Conservation (phyloP, 2,113 vertebrate species). For the Salminus brasiliensis region DNA sequence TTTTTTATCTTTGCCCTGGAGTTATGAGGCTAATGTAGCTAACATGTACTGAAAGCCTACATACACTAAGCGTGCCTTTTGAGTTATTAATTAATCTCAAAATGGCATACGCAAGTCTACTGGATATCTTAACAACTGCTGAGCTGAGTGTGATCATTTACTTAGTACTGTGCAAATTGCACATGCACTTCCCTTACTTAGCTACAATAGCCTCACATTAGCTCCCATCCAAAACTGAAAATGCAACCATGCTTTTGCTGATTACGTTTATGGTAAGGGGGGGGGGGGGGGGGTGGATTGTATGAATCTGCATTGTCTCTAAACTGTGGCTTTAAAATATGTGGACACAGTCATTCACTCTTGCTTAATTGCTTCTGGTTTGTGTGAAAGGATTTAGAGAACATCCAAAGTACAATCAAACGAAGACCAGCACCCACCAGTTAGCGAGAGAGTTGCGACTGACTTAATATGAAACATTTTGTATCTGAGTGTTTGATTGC, state of each 20-base stretch:
- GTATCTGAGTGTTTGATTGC: neutral
- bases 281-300: neutral
- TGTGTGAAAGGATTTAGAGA: neutral
- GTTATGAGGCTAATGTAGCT: neutral
- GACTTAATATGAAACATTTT: conserved; percentile 20
- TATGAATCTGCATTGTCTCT: neutral
- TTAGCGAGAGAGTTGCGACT: neutral
- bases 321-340: neutral
- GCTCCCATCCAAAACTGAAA: no score
- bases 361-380: neutral
- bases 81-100: no score
- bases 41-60: neutral
- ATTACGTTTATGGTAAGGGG: neutral
- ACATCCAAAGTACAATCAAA: neutral
- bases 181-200: neutral
- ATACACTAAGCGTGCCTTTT: neutral
- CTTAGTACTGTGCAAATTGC: no score
- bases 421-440: neutral
- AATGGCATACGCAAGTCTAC: no score
- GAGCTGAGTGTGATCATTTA: no score
- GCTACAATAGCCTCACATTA: neutral
- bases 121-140: no score
- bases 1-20: neutral
- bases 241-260: neutral
- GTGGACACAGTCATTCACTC: neutral